Evolutionary conservation across 2,113 vertebrate genomes (phyloP).

Genomic region (Larimichthys polyactis): DNA sequence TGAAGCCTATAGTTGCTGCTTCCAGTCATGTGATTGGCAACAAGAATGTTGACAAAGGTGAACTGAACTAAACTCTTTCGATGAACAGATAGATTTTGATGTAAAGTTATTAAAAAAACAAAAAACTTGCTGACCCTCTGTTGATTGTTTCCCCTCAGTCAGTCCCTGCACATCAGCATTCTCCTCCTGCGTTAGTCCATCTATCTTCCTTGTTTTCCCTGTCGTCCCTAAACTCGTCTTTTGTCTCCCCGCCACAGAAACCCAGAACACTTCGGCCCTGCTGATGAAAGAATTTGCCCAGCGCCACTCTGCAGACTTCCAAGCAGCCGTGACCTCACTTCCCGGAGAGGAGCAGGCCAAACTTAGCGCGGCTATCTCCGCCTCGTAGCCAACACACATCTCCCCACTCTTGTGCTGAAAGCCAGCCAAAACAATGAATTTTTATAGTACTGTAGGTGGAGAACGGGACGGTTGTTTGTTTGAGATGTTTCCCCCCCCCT

Average conservation of each 20-base stretch:
- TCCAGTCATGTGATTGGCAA: constrained; percentile 72
- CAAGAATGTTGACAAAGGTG: constrained; percentile 79
- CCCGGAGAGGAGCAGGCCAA: constrained; percentile 82
- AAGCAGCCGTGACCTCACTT: constrained; percentile 83
- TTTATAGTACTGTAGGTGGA: constrained; percentile 49
- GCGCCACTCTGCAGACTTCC: constrained; percentile 83
- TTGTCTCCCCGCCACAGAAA: constrained; percentile 77
- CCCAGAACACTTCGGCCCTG: constrained; percentile 73
- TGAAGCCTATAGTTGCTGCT: constrained; percentile 79
- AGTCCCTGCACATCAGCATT: not conserved
- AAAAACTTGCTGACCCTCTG: not conserved
- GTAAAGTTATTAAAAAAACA: not conserved
- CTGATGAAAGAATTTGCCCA: constrained; percentile 83
- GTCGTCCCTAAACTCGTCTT: not conserved
- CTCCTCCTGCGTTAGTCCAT: not conserved
- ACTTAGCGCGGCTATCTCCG: constrained; percentile 70
- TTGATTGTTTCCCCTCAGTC: not conserved
- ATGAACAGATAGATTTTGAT: too few relatives aligned
- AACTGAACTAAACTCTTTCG: constrained; percentile 15
- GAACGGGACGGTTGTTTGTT: constrained; percentile 40
- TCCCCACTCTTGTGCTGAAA: constrained; percentile 34
- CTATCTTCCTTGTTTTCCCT: not conserved
- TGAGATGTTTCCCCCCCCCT: not conserved
- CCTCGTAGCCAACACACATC: constrained; percentile 60
- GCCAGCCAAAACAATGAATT: constrained; percentile 22